A percentile compares a stretch with the other conserved stretches of the same genome.
Evolutionary conservation across 1,140 invertebrate species (phyloP).

Genomic region (Zaprionus vittiger): DNA sequence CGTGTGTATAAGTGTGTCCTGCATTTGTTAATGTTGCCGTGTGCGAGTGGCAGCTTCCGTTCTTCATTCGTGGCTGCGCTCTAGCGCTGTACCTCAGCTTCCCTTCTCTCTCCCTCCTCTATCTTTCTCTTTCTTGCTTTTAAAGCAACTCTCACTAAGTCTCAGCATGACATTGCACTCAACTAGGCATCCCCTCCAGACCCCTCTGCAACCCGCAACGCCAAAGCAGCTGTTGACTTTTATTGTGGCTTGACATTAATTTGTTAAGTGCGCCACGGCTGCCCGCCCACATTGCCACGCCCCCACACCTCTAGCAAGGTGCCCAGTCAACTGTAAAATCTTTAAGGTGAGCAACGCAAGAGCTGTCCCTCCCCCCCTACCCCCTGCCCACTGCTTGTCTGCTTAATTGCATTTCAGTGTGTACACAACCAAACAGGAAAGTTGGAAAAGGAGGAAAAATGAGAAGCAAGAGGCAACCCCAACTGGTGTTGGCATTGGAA

Average conservation of each 20-base stretch:
- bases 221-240: conserved; percentile 79
- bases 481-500: background rate
- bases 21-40: conserved; percentile 40
- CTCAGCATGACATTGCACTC: conserved; percentile 75
- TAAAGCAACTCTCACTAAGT: conserved; percentile 20
- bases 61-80: conserved; percentile 13
- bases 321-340: conserved; percentile 48
- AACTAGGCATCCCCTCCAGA: conserved; percentile 39
- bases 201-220: conserved; percentile 15
- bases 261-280: conserved; percentile 75
- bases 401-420: conserved; percentile 60
- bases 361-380: background rate
- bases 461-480: conserved; percentile 5
- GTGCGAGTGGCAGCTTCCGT: conserved; percentile 49
- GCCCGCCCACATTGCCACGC: conserved; percentile 7
- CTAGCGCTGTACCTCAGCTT: conserved; percentile 7
- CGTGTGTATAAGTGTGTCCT: conserved; percentile 7
- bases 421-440: conserved; percentile 28
- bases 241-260: conserved; percentile 83
- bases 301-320: conserved; percentile 5
- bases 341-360: conserved; percentile 57
- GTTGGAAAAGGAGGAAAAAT: background rate
- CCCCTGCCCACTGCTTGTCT: conserved; percentile 18
- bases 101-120: background rate
- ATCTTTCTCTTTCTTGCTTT: conserved; percentile 8